Evolutionary conservation across 2,888 invertebrate species (phyloP), one percentile per base, ranked within the genome.

Genomic region (Hydropsyche betteni): DNA sequence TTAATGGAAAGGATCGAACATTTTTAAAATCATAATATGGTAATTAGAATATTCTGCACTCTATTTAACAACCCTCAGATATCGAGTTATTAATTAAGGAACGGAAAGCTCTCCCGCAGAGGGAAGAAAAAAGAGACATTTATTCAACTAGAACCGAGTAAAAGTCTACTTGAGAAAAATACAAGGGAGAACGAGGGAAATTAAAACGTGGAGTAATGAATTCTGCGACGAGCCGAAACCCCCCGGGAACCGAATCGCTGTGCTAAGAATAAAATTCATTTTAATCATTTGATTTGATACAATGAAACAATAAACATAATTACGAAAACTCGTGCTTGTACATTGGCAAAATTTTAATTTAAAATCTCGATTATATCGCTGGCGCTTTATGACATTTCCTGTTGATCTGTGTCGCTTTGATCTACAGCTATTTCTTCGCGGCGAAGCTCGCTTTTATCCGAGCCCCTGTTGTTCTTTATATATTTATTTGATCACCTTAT

Each of bases 51-150:
- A 6, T 5, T 55, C 55, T 64, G 8, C 64, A 64, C 36, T 64
- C 34, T 34, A 36, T 34, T 64, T 64, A 36, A 36, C 12, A 34
- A 64, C 61, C 61, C 61, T 24, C 16, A 10, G 61, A 24, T 36
- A 64, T 64, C 36, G 64, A 36, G 36, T 34, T 36, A 64, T 64
- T 64, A 36, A 64, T 64, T 64, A 64, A 34, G n/a, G 12, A 6
- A 64, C 64, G 12, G 64, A 24, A 61, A 61, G 34, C 16, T 36
- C 10, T 64, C 64, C 34, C 34, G 34, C 36, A 34, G 44, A 44
- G 34, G 36, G 36, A 64, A 34, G 64, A 36, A n/a, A 36, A 64
- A 58, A 58, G 16, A 58, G 58, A 58, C 16, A 16, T 58, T 58
- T 58, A 24, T 58, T 16, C 44, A 44, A 44, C 44, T 1, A 10